A percentile compares a stretch with the other conserved stretches of the same genome.
Conservation (phyloP, 2,797 vertebrate genomes). For the Rousettus madagascariensis region DNA sequence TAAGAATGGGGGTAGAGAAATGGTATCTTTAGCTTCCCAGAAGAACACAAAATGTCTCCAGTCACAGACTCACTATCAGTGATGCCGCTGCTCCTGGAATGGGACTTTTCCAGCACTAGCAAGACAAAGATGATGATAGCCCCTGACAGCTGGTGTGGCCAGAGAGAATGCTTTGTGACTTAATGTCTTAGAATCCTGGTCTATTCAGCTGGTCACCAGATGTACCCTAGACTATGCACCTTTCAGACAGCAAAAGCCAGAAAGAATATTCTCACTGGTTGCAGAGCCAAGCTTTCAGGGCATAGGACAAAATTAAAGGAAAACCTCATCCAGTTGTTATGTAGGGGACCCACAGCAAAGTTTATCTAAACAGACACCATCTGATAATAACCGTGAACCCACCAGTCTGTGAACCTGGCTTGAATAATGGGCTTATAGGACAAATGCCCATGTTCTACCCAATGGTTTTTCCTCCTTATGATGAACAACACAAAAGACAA, state of each 20-base stretch:
- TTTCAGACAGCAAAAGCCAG: not conserved
- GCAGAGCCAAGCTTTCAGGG: not conserved
- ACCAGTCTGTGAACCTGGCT: no score
- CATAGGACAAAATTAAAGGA: not conserved
- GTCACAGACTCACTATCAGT: not conserved
- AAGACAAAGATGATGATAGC: not conserved
- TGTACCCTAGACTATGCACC: not conserved
- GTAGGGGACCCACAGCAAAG: not conserved
- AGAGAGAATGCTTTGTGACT: not conserved
- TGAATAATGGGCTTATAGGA: not conserved
- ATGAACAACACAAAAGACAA: not conserved
- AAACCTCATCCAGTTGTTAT: not conserved
- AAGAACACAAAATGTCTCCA: not conserved
- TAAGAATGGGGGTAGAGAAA: no score
- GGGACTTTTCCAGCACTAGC: not conserved
- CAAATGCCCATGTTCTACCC: not conserved
- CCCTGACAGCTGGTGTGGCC: not conserved
- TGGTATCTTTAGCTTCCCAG: not conserved
- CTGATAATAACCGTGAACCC: not conserved
- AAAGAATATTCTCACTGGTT: not conserved
- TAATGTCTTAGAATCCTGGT: not conserved
- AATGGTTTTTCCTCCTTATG: not conserved
- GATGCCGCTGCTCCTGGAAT: not conserved
- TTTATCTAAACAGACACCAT: not conserved
- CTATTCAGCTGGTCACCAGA: not conserved